phyloP scores from a whole-genome alignment of 2,797 vertebrate genomes.

The Gymnothorax reevesii region DNA sequence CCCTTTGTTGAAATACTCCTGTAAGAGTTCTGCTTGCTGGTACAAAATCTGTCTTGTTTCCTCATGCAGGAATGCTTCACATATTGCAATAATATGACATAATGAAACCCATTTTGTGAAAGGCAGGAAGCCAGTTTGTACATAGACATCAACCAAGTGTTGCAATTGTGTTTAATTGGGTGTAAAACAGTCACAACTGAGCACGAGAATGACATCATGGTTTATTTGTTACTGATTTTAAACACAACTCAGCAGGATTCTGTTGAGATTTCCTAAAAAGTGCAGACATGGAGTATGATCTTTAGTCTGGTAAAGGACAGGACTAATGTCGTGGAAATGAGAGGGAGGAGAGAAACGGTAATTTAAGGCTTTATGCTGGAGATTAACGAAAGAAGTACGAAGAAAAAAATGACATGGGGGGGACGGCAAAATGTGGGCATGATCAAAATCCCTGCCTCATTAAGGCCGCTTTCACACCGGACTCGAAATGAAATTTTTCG shows the following conservation, averaged over 20 bases:
- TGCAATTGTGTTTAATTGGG: conserved; percentile 55
- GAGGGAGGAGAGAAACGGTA: not conserved
- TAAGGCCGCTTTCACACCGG: no score
- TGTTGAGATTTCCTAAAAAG: conserved; percentile 30
- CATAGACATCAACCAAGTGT: conserved; percentile 36
- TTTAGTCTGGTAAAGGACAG: not conserved
- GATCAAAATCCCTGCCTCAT: no score
- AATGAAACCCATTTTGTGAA: conserved; percentile 16
- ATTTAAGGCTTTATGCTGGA: not conserved
- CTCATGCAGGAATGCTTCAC: not conserved
- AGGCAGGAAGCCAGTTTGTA: not conserved
- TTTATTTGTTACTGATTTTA: conserved; percentile 24
- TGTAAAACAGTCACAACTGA: conserved; percentile 43
- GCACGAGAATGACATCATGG: conserved; percentile 44
- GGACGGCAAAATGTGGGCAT: no score
- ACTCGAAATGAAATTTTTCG: no score
- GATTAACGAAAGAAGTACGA: not conserved
- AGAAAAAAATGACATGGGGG: not conserved
- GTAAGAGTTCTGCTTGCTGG: not conserved
- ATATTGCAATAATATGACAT: not conserved
- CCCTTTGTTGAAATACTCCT: not conserved
- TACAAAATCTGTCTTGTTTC: not conserved
- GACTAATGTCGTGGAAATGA: not conserved
- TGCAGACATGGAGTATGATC: conserved; percentile 16
- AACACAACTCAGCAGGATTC: conserved; percentile 21